Conservation (phyloP, 2,797 vertebrate species). For the Pipistrellus pygmaeus region DNA sequence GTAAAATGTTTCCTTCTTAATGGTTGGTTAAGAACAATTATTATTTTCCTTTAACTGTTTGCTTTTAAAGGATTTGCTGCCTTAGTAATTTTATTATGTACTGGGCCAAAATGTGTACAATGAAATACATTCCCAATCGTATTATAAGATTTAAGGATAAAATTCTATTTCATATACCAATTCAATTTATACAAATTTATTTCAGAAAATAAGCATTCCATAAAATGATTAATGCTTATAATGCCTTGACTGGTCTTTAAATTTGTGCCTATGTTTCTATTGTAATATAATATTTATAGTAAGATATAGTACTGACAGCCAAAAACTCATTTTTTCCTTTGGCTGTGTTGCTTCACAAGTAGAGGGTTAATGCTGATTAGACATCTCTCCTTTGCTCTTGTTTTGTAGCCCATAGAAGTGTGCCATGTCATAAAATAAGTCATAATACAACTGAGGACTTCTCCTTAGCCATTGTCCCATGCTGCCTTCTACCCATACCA, state of each 20-base stretch:
- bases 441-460: neutral
- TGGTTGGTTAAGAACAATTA: constrained; percentile 1
- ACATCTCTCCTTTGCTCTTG: neutral
- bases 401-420: neutral
- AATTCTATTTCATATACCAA: constrained; percentile 27
- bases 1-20: constrained; percentile 47
- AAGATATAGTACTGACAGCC: neutral
- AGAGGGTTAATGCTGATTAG: neutral
- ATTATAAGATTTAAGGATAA: constrained; percentile 50
- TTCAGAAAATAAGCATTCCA: constrained; percentile 39
- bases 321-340: constrained; percentile 3
- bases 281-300: constrained; percentile 8
- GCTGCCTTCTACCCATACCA: neutral
- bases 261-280: neutral
- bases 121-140: constrained; percentile 19
- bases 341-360: neutral
- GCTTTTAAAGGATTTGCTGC: constrained; percentile 26
- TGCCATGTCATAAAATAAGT: neutral
- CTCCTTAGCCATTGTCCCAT: neutral
- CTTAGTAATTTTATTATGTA: constrained; percentile 51
- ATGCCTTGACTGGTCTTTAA: constrained; percentile 29
- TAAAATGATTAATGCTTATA: constrained; percentile 32
- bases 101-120: constrained; percentile 4
- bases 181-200: constrained; percentile 32
- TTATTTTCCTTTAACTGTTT: constrained; percentile 52